Base-by-base conservation (phyloP, 2,888 invertebrate genomes). In the Rhogogaster chlorosoma region DNA sequence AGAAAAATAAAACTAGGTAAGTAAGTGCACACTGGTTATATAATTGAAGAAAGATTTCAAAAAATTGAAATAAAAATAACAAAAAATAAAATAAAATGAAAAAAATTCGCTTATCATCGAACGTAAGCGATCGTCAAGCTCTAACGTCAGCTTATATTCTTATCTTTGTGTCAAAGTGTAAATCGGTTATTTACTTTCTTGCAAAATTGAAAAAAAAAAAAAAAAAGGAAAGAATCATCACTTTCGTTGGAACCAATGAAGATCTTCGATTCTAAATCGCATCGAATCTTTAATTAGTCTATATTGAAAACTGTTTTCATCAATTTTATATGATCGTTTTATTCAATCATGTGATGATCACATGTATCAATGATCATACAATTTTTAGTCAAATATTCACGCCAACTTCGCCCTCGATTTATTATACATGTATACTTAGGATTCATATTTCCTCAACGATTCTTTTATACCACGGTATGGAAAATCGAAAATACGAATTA, bases 81-180 rank as follows among this genome's bases (percentile, higher is more conserved):
- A 26, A 61, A 32, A 67, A 26, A 38, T 7, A 12, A 38, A 36
- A n/a, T 18, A 70, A 36, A 15, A 36, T n/a, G 2, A 10, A 36
- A 18, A 38, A 73, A 73, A 73, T 42, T 26, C 73, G 22, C n/a
- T 73, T 42, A 73, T 73, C 42, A 22, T 42, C 73, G 73, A 73
- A 73, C 73, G 67, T n/a, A n/a, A 10, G 32, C 18, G 42, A 38
- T 73, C 42, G 38, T 73, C 73, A 42, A 42, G 42, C 38, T 38
- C 10, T 32, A 26, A 9, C 67, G 29, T 67, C 67, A 67, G 67
- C 67, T 29, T 18, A 67, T 67, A 10, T 38, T 73, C 73, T 73
- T 73, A 73, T 73, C 42, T 73, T 42, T 22, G 42, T 73, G 42
- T 73, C 73, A 73, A 42, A 73, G 73, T 38, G 22, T 73, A 42